Evolutionary conservation across 1,140 invertebrate genomes (phyloP), one percentile per base, ranked within the genome.

Genomic region (Drosophila tristis): DNA sequence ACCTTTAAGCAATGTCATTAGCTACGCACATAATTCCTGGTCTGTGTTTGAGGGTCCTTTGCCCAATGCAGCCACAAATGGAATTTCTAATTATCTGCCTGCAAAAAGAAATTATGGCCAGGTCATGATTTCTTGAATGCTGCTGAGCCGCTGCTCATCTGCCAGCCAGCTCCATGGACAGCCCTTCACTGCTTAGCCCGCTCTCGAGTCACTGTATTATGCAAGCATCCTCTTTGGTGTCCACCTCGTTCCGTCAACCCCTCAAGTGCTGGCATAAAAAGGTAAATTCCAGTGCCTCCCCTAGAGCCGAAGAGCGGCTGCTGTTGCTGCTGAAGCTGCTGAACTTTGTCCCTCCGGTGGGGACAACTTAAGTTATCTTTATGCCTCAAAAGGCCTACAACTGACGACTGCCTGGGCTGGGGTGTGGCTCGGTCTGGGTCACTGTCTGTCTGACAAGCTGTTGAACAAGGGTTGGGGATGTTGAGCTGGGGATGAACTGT

Each of bases 331-430:
- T 48, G 16, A 44, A 49, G 11, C 61, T 49, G 63, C 49, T 48
- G 16, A 44, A 49, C 29, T 75, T 13, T 39, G 11, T 39, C 35
- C 35, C 45, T 61, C 73, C 72, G 55, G 72, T 61, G 73, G 76
- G 76, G 62, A 76, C 76, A 73, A 77, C 76, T 79, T 76, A 79
- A 79, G 76, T 79, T 77, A 76, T 79, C 73, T 79, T 79, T 76
- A 76, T 79, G 76, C 74, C 63, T 77, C 62, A 76, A 76, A 79
- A 79, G 74, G 76, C 76, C 76, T 79, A 68, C 56, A 64, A 55
- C 71, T 47, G 70, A 43, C 29, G n/a, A 26, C 56, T 26, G 44
- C 26, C 56, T 58, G 56, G 26, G 42, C 44, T 31, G 56, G 44
- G 56, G 8, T 47, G 39, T 15, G 31, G 31, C 13, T 39, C 13